Base-by-base conservation (phyloP, 2,113 vertebrate genomes). In the Vicugna pacos region DNA sequence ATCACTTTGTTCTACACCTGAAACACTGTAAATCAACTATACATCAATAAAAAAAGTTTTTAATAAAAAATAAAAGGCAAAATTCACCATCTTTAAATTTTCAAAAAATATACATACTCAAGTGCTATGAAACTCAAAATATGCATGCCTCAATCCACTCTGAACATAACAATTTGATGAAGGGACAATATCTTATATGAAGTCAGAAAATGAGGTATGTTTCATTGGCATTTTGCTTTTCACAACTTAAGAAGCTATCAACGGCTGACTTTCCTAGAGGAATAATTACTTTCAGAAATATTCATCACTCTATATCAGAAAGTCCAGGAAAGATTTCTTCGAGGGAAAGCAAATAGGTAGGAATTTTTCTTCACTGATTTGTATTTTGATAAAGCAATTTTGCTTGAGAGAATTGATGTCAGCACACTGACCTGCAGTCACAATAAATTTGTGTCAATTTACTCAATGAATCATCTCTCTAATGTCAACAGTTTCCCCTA, bases 371-470 rank as follows among this genome's bases (percentile, higher is more conserved):
- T 81, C 30, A 89, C 64, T 60, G 65, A 67, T 95, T 91, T 81
- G 38, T 91, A 35, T 50, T 93, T 95, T 92, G 48, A 77, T 80
- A 75, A 97, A 77, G 89, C 62, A 94, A 75, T 77, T 85, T 95
- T 52, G 92, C 89, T 95, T 50, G 15, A 64, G 89, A 83, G 56
- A 94, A 97, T 80, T n/a, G 56, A 30, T 60, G 58, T 76, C 85
- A 97, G n/a, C 69, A 42, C 22, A 79, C 14, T 97, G 54, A 95
- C 94, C 89, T 14, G 1, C 12, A 52, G 64, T 93, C 97, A 96
- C 15, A 48, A 77, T 87, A 90, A 72, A 72, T 95, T 84, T 92
- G 28, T 94, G 95, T 96, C 97, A 92, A 50, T 30, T 94, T 93
- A 82, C 9, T 65, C 93, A 95, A 38, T 42, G 84, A 95, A 91